Evolutionary conservation across 2,113 vertebrate species (phyloP).

Genomic region (Pseudolaguvia tuberculata): DNA sequence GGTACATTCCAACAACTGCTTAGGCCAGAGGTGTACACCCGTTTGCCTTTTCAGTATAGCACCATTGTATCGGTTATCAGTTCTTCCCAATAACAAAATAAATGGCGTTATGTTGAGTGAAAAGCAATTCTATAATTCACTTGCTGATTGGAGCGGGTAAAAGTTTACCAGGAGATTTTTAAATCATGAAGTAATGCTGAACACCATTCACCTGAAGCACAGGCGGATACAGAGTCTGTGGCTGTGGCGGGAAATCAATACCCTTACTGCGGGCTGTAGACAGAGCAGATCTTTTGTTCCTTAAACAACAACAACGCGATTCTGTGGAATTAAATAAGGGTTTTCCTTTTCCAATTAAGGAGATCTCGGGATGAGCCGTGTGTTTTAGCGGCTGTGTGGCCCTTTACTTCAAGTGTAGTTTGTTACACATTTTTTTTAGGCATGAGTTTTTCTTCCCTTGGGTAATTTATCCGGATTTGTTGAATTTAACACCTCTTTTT

Average conservation of each 20-base stretch:
- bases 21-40: no score
- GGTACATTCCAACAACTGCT: no score
- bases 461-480: constrained; percentile 24
- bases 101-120: background rate
- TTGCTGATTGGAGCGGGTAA: constrained; percentile 30
- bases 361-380: background rate
- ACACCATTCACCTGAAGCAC: background rate
- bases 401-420: background rate
- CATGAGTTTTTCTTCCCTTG: background rate
- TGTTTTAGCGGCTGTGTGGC: constrained; percentile 1
- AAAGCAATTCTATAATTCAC: constrained; percentile 17
- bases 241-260: constrained; percentile 23
- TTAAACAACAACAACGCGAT: constrained; percentile 18
- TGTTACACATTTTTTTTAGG: no score
- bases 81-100: no score
- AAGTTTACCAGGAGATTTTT: constrained; percentile 17
- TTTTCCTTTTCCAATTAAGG: background rate
- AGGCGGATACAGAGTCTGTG: background rate
- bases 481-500: constrained; percentile 21
- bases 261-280: background rate
- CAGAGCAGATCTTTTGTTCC: background rate
- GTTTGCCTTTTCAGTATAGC: no score
- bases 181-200: constrained; percentile 12
- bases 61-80: no score
- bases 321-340: background rate